phyloP scores from a whole-genome alignment of 2,797 vertebrate species.

The Thamnophis elegans region DNA sequence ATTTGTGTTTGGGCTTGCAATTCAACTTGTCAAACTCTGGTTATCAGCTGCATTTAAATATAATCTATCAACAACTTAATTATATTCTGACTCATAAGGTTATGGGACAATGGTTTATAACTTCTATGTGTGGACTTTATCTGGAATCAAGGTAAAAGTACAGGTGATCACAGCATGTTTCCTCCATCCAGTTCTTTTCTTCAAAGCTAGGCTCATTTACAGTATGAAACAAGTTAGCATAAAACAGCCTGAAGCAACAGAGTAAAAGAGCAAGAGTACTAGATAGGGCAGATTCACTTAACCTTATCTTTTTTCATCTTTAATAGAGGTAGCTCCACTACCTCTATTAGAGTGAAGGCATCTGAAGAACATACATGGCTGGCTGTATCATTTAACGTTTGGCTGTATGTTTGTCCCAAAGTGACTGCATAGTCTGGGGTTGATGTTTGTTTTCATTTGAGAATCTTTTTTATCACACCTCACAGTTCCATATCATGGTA shows the following conservation, averaged over 20 bases:
- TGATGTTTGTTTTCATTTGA: not conserved
- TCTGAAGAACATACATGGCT: not conserved
- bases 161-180: not conserved
- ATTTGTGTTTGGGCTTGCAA: not conserved
- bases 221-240: not conserved
- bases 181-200: not conserved
- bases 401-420: not conserved
- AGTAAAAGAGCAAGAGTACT: not conserved
- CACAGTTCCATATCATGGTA: not conserved
- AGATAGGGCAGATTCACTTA: not conserved
- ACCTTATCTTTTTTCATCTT: not conserved
- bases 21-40: not conserved
- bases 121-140: not conserved
- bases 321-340: not conserved
- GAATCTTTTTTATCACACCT: not conserved
- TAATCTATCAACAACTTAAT: not conserved
- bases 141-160: not conserved
- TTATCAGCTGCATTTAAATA: not conserved
- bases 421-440: not conserved
- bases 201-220: not conserved
- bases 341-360: not conserved
- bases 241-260: not conserved
- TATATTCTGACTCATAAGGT: not conserved
- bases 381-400: not conserved
- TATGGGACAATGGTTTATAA: not conserved